phyloP scores from a whole-genome alignment of 2,888 invertebrate genomes.

The Allacma fusca region DNA sequence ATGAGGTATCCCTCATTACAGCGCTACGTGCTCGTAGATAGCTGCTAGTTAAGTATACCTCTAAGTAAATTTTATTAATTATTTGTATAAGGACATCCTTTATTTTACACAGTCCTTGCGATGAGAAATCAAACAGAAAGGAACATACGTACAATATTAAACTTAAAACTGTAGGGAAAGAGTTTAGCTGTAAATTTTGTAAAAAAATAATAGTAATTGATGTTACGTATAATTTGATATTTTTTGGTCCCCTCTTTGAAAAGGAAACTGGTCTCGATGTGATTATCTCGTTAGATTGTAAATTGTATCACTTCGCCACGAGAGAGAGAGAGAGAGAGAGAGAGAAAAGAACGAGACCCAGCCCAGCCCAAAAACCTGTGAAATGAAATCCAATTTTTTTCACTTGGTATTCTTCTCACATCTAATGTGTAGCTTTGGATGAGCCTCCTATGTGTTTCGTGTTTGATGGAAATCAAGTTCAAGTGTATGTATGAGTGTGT shows the following conservation, averaged over 20 bases:
- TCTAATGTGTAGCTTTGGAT: background rate
- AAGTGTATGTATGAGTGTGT: background rate
- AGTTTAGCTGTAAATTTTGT: background rate
- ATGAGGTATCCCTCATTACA: too few relatives aligned
- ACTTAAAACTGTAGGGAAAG: too few relatives aligned
- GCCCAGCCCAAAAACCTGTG: constrained; percentile 12
- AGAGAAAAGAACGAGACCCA: background rate
- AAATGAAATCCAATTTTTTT: constrained; percentile 4
- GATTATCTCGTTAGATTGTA: constrained; percentile 16
- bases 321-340: background rate
- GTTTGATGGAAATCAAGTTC: constrained; percentile 40
- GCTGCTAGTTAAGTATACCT: too few relatives aligned
- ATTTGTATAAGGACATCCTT: too few relatives aligned
- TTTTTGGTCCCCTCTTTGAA: background rate
- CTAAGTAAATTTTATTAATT: too few relatives aligned
- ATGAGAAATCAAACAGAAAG: too few relatives aligned
- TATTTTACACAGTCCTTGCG: too few relatives aligned
- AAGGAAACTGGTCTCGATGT: background rate
- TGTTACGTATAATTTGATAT: background rate
- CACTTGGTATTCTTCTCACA: constrained; percentile 6
- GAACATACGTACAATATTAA: too few relatives aligned
- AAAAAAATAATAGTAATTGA: background rate
- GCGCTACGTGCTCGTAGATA: too few relatives aligned
- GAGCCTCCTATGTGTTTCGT: constrained; percentile 8
- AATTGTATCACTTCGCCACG: constrained; percentile 16